Percentiles rank a stretch among this genome's conserved stretches.
phyloP scores from a whole-genome alignment of 2,113 vertebrate genomes.

The Lichenostomus cassidix region DNA sequence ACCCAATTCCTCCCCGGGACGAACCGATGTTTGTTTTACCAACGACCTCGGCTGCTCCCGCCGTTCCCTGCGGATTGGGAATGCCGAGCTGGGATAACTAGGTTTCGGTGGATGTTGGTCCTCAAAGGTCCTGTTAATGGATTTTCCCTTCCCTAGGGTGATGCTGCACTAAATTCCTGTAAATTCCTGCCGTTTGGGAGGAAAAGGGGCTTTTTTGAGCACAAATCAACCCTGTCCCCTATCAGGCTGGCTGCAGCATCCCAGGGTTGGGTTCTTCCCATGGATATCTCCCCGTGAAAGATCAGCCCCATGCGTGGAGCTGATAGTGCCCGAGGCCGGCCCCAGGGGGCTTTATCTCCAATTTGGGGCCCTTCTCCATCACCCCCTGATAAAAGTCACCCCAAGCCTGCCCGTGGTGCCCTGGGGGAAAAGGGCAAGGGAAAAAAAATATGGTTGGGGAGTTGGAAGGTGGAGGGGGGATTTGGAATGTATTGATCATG shows the following conservation, averaged over 20 bases:
- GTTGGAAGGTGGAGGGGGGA: neutral
- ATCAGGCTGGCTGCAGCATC: neutral
- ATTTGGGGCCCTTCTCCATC: conserved; percentile 87
- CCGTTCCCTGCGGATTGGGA: neutral
- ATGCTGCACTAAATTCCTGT: neutral
- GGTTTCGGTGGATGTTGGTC: neutral
- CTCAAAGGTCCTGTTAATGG: accelerated
- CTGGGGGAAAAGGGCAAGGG: neutral
- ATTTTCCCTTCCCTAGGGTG: neutral
- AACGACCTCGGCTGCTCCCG: conserved; percentile 3
- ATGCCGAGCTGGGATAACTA: neutral
- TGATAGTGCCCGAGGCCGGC: conserved; percentile 77
- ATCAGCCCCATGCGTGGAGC: conserved; percentile 78
- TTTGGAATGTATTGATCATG: neutral
- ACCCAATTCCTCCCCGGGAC: neutral
- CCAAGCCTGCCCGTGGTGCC: conserved; percentile 73
- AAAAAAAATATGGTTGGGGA: neutral
- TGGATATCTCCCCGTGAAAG: conserved; percentile 73
- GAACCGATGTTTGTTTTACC: neutral
- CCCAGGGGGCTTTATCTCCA: conserved; percentile 81
- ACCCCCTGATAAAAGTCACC: conserved; percentile 84
- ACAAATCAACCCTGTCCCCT: neutral
- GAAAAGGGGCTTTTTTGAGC: neutral
- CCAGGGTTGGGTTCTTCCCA: neutral
- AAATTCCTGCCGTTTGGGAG: accelerated